Evolutionary conservation across 2,888 invertebrate genomes (phyloP).

Genomic region (Sesia bembeciformis): DNA sequence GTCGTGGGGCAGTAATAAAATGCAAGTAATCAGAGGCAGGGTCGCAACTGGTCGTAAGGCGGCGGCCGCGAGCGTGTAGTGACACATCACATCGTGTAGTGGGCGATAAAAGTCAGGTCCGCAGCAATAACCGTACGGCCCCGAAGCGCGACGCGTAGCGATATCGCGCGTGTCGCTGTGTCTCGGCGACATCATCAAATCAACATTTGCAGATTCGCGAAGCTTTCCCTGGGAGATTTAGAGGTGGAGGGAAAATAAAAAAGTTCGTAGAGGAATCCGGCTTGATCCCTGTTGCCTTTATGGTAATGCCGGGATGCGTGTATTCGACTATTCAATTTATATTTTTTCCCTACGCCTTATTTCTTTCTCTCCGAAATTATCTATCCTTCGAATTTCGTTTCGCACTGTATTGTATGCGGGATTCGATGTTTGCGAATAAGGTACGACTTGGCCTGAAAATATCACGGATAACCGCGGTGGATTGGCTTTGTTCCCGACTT

Average conservation of each 20-base stretch:
- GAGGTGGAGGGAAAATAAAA: slow-evolving; percentile 75
- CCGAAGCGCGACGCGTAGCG: slow-evolving; percentile 12
- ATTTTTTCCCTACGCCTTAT: slow-evolving; percentile 70
- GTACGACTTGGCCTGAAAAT: slow-evolving; percentile 64
- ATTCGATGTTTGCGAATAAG: slow-evolving; percentile 72
- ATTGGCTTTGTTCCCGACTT: slow-evolving; percentile 71
- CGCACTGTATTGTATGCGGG: slow-evolving; percentile 71
- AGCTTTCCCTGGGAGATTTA: slow-evolving; percentile 72
- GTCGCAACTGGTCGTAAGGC: not conserved
- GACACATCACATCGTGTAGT: not conserved
- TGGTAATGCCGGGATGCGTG: slow-evolving; percentile 73
- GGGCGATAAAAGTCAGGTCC: slow-evolving; percentile 3
- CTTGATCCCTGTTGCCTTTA: slow-evolving; percentile 73
- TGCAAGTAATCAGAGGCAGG: slow-evolving; percentile 23
- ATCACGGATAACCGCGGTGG: slow-evolving; percentile 69
- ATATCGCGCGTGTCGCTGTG: slow-evolving; percentile 6
- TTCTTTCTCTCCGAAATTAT: slow-evolving; percentile 70
- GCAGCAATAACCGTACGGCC: slow-evolving; percentile 4
- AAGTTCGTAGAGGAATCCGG: slow-evolving; percentile 72
- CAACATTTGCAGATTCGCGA: slow-evolving; percentile 75
- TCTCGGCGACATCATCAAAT: slow-evolving; percentile 64
- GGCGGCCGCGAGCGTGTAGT: not conserved
- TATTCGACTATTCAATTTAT: slow-evolving; percentile 74
- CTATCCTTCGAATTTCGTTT: slow-evolving; percentile 73
- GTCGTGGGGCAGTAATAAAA: slow-evolving; percentile 7